phyloP scores from a whole-genome alignment of 2,113 vertebrate genomes.

The Apaloderma vittatum region DNA sequence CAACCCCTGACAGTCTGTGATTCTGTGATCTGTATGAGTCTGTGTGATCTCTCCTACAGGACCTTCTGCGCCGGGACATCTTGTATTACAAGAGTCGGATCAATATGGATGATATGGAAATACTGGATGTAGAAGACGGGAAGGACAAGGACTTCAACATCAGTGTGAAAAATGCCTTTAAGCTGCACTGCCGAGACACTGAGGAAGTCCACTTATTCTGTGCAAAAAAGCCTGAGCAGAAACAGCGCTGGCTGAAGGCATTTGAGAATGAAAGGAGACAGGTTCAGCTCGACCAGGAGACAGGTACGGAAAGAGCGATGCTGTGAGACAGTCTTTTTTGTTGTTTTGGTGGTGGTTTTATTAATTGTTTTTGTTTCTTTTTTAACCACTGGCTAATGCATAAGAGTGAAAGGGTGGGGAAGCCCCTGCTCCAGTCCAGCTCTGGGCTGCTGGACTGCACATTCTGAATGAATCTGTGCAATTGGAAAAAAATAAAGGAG shows the following conservation, averaged over 20 bases:
- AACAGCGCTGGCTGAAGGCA: slow-evolving; percentile 92
- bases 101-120: slow-evolving; percentile 91
- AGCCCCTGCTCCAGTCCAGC: not conserved
- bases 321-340: not conserved
- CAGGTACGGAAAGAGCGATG: slow-evolving; percentile 76
- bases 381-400: not conserved
- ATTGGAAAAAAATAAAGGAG: not conserved
- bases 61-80: slow-evolving; percentile 92
- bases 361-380: rapidly evolving
- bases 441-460: not conserved
- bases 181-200: slow-evolving; percentile 76
- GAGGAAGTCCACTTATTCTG: slow-evolving; percentile 90
- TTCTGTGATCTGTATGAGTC: not conserved
- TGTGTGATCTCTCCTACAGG: slow-evolving; percentile 76
- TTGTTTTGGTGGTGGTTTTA: rapidly evolving
- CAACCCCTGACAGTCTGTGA: no score
- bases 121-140: slow-evolving; percentile 91
- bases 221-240: slow-evolving; percentile 93
- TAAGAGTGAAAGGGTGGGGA: not conserved
- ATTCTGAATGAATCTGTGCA: not conserved
- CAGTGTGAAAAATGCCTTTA: slow-evolving; percentile 91
- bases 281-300: slow-evolving; percentile 91
- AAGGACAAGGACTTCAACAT: slow-evolving; percentile 93
- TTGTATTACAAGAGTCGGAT: slow-evolving; percentile 94
- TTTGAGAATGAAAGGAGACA: slow-evolving; percentile 91